phyloP scores from a whole-genome alignment of 1,140 invertebrate species.

The Geopemphigus sp. region DNA sequence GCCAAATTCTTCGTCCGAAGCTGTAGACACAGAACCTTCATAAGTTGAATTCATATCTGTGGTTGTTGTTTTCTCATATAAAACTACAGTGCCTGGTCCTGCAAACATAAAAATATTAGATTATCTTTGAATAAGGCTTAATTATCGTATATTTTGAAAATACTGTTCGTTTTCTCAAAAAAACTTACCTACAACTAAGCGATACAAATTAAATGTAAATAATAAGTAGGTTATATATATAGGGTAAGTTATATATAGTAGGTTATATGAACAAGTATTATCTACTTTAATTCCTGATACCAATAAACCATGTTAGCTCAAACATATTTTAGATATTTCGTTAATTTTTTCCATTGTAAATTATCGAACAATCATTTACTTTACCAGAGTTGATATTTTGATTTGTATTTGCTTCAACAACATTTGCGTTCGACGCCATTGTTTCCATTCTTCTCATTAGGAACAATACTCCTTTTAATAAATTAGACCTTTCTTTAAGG shows the following conservation, averaged over 20 bases:
- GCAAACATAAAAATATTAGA: not conserved
- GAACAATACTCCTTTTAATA: conserved; percentile 47
- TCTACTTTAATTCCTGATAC: not conserved
- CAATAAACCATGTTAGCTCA: not conserved
- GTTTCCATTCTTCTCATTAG: conserved; percentile 49
- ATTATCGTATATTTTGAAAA: not conserved
- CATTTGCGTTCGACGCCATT: conserved; percentile 11
- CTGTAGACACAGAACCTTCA: conserved; percentile 12
- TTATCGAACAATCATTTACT: not conserved
- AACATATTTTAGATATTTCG: not conserved
- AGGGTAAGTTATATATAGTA: not conserved
- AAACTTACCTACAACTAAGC: not conserved
- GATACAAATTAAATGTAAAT: not conserved
- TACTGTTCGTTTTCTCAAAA: not conserved
- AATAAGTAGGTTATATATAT: no score
- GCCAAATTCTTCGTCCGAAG: conserved; percentile 33
- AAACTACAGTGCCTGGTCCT: conserved; percentile 31
- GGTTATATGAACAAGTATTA: not conserved
- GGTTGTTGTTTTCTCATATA: conserved; percentile 7
- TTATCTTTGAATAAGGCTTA: not conserved
- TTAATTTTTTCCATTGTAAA: not conserved
- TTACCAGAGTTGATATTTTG: conserved; percentile 24
- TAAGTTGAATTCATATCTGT: conserved; percentile 47
- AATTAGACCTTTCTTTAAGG: conserved; percentile 39
- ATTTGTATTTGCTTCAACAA: conserved; percentile 22